Evolutionary conservation across 2,113 vertebrate species (phyloP), one percentile per base, ranked within the genome.

Genomic region (Toxotes chatareus): DNA sequence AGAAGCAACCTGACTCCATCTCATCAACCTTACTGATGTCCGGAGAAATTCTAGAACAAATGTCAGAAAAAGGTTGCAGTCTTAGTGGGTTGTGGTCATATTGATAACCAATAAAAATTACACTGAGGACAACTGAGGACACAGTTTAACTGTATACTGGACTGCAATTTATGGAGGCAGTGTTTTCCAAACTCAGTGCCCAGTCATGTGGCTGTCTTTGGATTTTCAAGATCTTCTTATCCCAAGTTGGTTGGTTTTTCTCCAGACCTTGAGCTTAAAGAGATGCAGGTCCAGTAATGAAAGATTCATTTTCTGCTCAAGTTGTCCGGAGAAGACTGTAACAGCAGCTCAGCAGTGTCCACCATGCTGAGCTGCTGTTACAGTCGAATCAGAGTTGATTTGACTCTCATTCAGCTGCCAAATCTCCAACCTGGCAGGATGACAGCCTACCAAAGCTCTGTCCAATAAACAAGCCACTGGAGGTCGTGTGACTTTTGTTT

Each of bases 381-480:
- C 73, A 67, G 59, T 51, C 14, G 0, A 80, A 49, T 81, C 68
- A 64, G 49, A 64, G 36, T 56, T 79, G 70, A 77, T 84, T 76
- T 44, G 64, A 62, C 55, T 76, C 64, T 51, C 31, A 13, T 13
- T 61, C 70, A 17, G 70, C 56, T 71, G 76, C 68, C 75, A 85
- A 89, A 80, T 89, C 88, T 85, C 56, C 31, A 66, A 87, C 55
- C 74, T 90, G 91, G 81, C 83, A 87, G 76, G 19, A 47, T 6
- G 79, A 88, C 80, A 65, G 62, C 14, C 32, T 21, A n/a, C 70
- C 32, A 69, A 64, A 56, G 21, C 47, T 4, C 65, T 21, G 70
- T 65, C 79, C 82, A 76, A 80, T 32, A 19, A 67, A 57, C 23
- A 49, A 56, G 72, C 23, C 7, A 9, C 60, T 9, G 13, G 13